These are phyloP conservation scores for Plutella xylostella DNA, from an alignment of 2,888 invertebrate genomes.

Conservation along the genomic window DNA sequence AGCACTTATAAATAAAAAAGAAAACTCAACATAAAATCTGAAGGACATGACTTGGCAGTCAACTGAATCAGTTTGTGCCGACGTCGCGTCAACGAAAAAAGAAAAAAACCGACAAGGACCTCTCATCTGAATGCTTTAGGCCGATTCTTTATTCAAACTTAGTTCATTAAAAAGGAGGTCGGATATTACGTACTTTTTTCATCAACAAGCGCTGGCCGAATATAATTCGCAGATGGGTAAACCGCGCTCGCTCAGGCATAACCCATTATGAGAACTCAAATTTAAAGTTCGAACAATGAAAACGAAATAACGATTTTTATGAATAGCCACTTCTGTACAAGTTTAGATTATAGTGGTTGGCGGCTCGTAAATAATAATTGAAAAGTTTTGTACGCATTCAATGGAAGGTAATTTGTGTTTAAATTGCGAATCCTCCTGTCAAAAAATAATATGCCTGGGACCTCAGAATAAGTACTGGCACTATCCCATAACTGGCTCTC, in stretches of 20 bases:
- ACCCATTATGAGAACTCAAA: neutral
- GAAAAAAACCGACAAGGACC: slow-evolving; percentile 1
- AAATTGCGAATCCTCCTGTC: no score
- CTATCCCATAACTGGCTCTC: no score
- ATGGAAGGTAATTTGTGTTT: no score
- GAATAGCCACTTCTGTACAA: neutral
- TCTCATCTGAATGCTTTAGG: neutral
- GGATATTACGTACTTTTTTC: no score
- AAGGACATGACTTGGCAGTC: slow-evolving; percentile 6
- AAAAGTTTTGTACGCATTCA: no score
- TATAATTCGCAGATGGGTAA: slow-evolving; percentile 1
- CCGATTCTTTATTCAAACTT: slow-evolving; percentile 3
- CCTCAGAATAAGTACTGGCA: no score
- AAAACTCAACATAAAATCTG: neutral
- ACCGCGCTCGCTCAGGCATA: neutral
- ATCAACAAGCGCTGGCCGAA: neutral
- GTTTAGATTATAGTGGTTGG: no score
- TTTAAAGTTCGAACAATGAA: neutral
- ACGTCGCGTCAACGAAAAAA: neutral
- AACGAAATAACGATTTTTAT: slow-evolving; percentile 2
- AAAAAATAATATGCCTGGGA: no score
- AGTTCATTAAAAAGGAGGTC: slow-evolving; percentile 5
- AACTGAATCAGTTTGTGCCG: slow-evolving; percentile 1
- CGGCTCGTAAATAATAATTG: no score
- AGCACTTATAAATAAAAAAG: neutral